These are phyloP conservation scores for Thera britannica DNA, from an alignment of 2,888 invertebrate genomes.

Conservation along the genomic window DNA sequence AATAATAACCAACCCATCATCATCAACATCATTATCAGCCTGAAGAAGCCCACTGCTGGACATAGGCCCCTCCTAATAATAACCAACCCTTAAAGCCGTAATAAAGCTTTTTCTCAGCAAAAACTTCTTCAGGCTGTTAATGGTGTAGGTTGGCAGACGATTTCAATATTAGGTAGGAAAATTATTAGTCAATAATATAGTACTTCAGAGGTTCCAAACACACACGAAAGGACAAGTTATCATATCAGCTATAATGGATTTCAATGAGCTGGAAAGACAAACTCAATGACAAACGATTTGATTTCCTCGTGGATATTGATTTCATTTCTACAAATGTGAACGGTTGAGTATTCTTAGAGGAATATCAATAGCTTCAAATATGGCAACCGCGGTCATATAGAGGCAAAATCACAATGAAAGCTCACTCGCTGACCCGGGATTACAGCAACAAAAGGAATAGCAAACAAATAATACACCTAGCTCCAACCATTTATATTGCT, in stretches of 20 bases:
- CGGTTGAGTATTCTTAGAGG: conserved; percentile 10
- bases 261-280: conserved; percentile 15
- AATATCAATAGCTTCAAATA: conserved; percentile 25
- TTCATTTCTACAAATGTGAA: conserved; percentile 3
- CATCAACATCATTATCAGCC: too few species aligned
- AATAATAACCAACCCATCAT: too few species aligned
- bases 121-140: too few species aligned
- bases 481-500: conserved; percentile 34
- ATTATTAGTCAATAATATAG: not conserved
- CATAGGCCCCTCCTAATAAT: too few species aligned
- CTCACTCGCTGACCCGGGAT: conserved; percentile 55
- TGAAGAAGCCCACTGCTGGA: too few species aligned
- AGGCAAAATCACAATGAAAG: conserved; percentile 52
- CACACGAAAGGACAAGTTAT: conserved; percentile 6
- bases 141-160: too few species aligned
- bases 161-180: not conserved
- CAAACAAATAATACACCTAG: conserved; percentile 54
- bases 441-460: conserved; percentile 61
- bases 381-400: conserved; percentile 47
- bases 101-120: too few species aligned
- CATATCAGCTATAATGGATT: not conserved
- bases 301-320: conserved; percentile 6
- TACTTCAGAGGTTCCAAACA: not conserved
- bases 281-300: conserved; percentile 11
- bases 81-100: too few species aligned